These are phyloP conservation scores for Sarcophaga carnaria DNA, from an alignment of 2,888 invertebrate genomes.

Conservation along the genomic window DNA sequence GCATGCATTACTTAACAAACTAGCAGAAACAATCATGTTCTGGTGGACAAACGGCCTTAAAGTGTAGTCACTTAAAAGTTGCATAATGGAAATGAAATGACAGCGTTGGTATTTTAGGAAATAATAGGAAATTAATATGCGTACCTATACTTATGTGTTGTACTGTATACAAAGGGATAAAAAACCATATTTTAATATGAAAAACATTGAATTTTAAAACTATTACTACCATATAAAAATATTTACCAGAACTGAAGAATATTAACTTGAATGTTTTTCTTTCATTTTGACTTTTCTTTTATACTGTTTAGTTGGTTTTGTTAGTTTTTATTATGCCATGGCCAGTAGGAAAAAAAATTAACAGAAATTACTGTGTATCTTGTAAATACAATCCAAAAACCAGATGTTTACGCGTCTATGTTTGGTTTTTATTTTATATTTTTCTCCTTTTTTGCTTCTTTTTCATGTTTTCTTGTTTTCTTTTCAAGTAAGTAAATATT, in stretches of 20 bases:
- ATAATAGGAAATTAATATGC: too few species aligned
- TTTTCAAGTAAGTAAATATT: slow-evolving; percentile 47
- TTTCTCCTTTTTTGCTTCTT: not conserved
- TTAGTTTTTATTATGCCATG: not conserved
- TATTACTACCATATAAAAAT: slow-evolving; percentile 44
- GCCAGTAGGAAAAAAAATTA: slow-evolving; percentile 11
- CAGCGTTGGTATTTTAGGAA: too few species aligned
- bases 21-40: too few species aligned
- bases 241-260: not conserved
- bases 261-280: too few species aligned
- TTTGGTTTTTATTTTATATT: not conserved
- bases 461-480: not conserved
- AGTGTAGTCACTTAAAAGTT: too few species aligned
- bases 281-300: not conserved
- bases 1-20: too few species aligned
- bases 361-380: not conserved
- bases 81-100: too few species aligned
- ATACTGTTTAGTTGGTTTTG: not conserved
- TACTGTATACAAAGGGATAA: not conserved
- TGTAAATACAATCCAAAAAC: slow-evolving; percentile 24
- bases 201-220: slow-evolving; percentile 49
- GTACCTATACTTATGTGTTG: too few species aligned
- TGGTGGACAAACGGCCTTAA: too few species aligned
- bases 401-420: slow-evolving; percentile 53
- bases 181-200: slow-evolving; percentile 1